Evolutionary conservation across 2,888 invertebrate genomes (phyloP), one percentile per base, ranked within the genome.

Genomic region (Ennomos quercinarius): DNA sequence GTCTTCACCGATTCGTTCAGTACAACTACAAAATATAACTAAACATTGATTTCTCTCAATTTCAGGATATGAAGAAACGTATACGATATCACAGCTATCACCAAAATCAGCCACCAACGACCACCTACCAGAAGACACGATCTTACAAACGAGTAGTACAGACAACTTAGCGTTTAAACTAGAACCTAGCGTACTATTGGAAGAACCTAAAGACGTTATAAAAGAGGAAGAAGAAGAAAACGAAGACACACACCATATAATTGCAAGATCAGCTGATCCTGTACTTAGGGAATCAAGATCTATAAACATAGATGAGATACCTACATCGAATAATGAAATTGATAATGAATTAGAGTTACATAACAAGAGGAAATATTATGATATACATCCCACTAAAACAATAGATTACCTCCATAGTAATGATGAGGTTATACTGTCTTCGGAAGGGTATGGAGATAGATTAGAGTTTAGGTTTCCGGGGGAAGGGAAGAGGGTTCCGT

Each of bases 401-500:
- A 77, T 81, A 41, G 80, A 83, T 35, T 81, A 83, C 61, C 66
- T 84, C 2, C 73, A 73, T 10, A 77, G 89, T 64, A 84, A 89
- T 12, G 86, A 88, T 59, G 91, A 89, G 36, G 87, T 87, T 41
- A 77, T 86, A 10, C 77, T 84, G 67, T 86, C 83, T 10, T 90
- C 91, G 0, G 84, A 86, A 63, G 83, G 87, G 0, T 90, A 86
- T 41, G 92, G 91, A 8, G 92, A 92, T 63, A 84, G 83, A 63
- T 67, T 92, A n/a, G 87, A 85, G 38, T 88, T 89, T 66, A 88
- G 80, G 87, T 93, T 88, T 87, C 94, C 95, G 96, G 96, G 96
- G 96, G 96, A 96, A 96, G 95, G 79, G 78, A 88, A 87, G 80
- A 94, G 96, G 96, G 95, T 95, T 94, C 95, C 95, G 94, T 94